These are phyloP conservation scores for Garra rufa DNA, from an alignment of 2,113 vertebrate species.

Conservation along the genomic window DNA sequence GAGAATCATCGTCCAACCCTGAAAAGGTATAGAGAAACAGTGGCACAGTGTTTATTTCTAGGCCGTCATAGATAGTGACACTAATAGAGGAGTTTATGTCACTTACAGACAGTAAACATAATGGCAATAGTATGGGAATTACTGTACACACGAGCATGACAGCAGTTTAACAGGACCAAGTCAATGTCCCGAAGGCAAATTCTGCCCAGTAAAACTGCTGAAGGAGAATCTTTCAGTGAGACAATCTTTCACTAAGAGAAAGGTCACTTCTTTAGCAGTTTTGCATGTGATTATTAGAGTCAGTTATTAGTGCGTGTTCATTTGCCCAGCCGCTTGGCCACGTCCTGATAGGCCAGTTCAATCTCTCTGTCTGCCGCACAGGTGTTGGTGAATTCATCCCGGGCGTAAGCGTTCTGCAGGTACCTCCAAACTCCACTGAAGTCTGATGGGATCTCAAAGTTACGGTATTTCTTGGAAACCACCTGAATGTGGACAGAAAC, in stretches of 20 bases:
- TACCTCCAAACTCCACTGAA: constrained; percentile 90
- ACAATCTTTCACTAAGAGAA: neutral
- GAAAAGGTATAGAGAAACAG: constrained; percentile 32
- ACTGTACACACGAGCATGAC: constrained; percentile 46
- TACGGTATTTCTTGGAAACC: constrained; percentile 92
- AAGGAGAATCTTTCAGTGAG: neutral
- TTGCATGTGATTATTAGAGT: neutral
- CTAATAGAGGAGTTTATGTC: constrained; percentile 43
- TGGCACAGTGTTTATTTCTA: constrained; percentile 56
- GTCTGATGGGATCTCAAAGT: constrained; percentile 89
- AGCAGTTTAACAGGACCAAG: constrained; percentile 42
- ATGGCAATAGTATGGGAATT: constrained; percentile 50
- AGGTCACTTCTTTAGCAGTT: neutral
- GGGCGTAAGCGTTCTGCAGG: constrained; percentile 85
- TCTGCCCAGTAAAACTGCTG: constrained; percentile 13
- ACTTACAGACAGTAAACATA: constrained; percentile 33
- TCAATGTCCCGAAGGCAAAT: constrained; percentile 46
- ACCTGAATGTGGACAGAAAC: constrained; percentile 76
- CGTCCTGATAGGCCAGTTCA: constrained; percentile 90
- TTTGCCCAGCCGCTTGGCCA: constrained; percentile 88
- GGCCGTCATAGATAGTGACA: constrained; percentile 43
- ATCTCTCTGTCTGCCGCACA: constrained; percentile 90
- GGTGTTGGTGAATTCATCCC: constrained; percentile 95
- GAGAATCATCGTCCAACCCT: neutral
- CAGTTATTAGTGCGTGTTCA: constrained; percentile 50